Conservation (phyloP, 2,888 invertebrate species). For the Agonopterix arenella region DNA sequence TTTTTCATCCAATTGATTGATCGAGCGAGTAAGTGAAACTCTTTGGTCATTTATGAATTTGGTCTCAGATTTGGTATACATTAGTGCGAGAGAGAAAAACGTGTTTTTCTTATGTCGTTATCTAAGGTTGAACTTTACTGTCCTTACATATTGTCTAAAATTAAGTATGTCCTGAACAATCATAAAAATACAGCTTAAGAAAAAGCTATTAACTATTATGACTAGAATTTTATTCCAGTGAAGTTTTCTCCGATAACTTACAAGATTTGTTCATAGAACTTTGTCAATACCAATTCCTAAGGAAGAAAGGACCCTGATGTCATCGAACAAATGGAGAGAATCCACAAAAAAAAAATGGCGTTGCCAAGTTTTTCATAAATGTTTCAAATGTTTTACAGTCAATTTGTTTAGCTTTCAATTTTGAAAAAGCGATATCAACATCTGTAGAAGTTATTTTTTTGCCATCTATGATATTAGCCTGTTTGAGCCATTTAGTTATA, state of each 20-base stretch:
- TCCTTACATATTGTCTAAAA: too few species aligned
- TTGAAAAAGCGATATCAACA: slow-evolving; percentile 83
- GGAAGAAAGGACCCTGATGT: slow-evolving; percentile 82
- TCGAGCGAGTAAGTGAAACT: too few species aligned
- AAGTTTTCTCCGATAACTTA: slow-evolving; percentile 89
- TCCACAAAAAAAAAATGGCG: slow-evolving; percentile 17
- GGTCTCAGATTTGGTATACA: too few species aligned
- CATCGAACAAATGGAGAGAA: slow-evolving; percentile 81
- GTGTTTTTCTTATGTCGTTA: too few species aligned
- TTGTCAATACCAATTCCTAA: slow-evolving; percentile 84
- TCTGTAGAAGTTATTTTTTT: slow-evolving; percentile 83
- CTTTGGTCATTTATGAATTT: too few species aligned
- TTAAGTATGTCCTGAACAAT: too few species aligned
- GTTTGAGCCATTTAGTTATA: slow-evolving; percentile 86
- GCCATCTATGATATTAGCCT: slow-evolving; percentile 79
- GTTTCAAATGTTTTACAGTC: slow-evolving; percentile 55
- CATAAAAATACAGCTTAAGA: too few species aligned
- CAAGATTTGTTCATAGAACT: slow-evolving; percentile 77
- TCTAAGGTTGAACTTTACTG: too few species aligned
- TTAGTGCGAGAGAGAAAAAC: too few species aligned
- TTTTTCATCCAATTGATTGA: too few species aligned
- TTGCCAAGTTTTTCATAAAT: slow-evolving; percentile 79
- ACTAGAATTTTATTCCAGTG: slow-evolving; percentile 75
- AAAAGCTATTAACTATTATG: too few species aligned
- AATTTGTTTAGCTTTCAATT: slow-evolving; percentile 72